Conservation (phyloP, 2,113 vertebrate genomes). For the Myanophis thanlyinensis region DNA sequence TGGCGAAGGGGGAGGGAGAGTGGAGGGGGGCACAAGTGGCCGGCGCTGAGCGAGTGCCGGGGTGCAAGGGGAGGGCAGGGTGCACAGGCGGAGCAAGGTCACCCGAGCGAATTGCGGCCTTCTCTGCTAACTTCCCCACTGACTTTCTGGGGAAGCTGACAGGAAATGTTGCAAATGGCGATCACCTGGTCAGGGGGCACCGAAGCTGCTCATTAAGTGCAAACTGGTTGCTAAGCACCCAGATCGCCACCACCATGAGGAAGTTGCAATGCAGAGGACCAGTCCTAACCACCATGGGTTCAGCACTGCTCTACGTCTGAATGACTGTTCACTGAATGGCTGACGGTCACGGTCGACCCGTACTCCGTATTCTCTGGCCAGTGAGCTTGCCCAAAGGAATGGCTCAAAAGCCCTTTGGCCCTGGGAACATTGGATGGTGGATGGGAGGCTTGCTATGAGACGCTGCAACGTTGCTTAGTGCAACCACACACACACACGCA, state of each 20-base stretch:
- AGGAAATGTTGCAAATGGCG: not conserved
- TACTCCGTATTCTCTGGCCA: not conserved
- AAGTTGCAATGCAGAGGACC: not conserved
- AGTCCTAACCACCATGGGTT: not conserved
- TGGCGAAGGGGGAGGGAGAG: rapidly evolving
- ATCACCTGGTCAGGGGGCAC: rapidly evolving
- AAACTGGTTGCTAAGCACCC: not conserved
- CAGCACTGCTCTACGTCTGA: not conserved
- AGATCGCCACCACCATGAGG: not conserved
- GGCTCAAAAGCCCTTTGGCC: not conserved
- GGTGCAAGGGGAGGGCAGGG: not conserved
- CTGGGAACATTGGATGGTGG: not conserved
- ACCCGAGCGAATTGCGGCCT: not conserved
- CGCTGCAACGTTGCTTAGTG: rapidly evolving
- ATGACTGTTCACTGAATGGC: too few relatives aligned
- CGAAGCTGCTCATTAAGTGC: not conserved
- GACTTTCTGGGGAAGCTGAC: not conserved
- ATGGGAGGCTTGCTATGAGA: not conserved
- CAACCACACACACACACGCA: too few relatives aligned
- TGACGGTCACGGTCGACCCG: not conserved
- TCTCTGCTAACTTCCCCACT: not conserved
- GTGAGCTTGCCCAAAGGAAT: not conserved
- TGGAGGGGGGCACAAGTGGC: not conserved
- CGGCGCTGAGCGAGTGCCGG: not conserved
- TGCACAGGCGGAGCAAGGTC: not conserved